A percentile compares a stretch with the other conserved stretches of the same genome.
These are phyloP conservation scores for Oryzias celebensis DNA, from an alignment of 2,113 vertebrate genomes.

Conservation along the genomic window DNA sequence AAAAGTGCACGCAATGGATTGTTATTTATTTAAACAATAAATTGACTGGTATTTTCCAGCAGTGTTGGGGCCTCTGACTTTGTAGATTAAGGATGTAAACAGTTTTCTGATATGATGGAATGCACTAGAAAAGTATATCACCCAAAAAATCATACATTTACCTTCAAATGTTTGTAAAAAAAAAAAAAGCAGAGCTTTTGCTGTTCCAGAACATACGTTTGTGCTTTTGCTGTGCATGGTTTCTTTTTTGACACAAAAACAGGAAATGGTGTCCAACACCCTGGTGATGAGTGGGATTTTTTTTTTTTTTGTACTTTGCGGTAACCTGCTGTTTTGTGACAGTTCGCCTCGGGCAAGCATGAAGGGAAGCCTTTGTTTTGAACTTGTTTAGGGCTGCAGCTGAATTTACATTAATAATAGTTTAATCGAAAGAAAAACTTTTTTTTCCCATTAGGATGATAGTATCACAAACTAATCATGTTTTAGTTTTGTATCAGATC, in stretches of 20 bases:
- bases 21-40: no score
- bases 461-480: no score
- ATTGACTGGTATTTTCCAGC: no score
- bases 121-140: no score
- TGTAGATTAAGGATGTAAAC: no score
- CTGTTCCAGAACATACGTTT: constrained; percentile 8
- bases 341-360: constrained; percentile 31
- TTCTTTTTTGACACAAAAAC: constrained; percentile 55
- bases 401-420: no score
- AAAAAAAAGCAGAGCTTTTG: neutral
- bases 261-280: constrained; percentile 60
- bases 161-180: neutral
- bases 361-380: constrained; percentile 15
- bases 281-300: constrained; percentile 11
- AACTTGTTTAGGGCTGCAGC: neutral
- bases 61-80: no score
- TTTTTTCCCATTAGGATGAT: no score
- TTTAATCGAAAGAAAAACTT: no score
- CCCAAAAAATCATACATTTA: no score
- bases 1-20: neutral
- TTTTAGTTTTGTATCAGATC: no score
- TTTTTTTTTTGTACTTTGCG: constrained; percentile 36
- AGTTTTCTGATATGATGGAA: no score
- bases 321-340: constrained; percentile 36
- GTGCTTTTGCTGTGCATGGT: constrained; percentile 9